Conservation (phyloP, 2,888 invertebrate species). For the Orthosia gracilis region DNA sequence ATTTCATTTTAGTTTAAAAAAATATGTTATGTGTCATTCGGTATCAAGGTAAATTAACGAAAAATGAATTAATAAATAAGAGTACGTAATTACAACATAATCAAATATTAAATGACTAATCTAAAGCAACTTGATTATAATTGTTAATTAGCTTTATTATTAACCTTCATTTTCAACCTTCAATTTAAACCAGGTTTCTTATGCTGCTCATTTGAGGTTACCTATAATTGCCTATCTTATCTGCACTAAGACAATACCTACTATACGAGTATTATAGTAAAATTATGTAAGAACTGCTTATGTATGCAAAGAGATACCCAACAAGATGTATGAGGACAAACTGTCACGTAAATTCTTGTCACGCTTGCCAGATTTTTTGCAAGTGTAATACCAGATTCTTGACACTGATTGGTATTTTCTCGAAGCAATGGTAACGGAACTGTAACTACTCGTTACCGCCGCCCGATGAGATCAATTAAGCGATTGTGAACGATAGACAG, state of each 20-base stretch:
- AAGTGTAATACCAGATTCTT: constrained; percentile 68
- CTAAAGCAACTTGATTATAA: constrained; percentile 39
- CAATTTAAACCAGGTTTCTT: constrained; percentile 29
- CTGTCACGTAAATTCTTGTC: constrained; percentile 23
- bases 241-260: constrained; percentile 18
- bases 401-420: constrained; percentile 72
- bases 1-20: constrained; percentile 56
- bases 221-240: constrained; percentile 33
- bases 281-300: constrained; percentile 36
- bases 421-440: constrained; percentile 72
- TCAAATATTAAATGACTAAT: constrained; percentile 24
- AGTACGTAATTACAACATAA: neutral
- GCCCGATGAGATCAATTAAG: constrained; percentile 77
- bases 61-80: neutral
- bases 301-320: constrained; percentile 1
- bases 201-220: constrained; percentile 37
- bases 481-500: constrained; percentile 73
- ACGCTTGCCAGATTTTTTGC: constrained; percentile 57
- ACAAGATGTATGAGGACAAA: constrained; percentile 16
- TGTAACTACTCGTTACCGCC: constrained; percentile 68
- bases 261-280: neutral
- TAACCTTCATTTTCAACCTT: constrained; percentile 50
- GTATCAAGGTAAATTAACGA: constrained; percentile 4
- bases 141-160: constrained; percentile 40
- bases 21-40: too few relatives aligned